Conservation (phyloP, 2,888 invertebrate species). For the Sphaeridia pumilis region DNA sequence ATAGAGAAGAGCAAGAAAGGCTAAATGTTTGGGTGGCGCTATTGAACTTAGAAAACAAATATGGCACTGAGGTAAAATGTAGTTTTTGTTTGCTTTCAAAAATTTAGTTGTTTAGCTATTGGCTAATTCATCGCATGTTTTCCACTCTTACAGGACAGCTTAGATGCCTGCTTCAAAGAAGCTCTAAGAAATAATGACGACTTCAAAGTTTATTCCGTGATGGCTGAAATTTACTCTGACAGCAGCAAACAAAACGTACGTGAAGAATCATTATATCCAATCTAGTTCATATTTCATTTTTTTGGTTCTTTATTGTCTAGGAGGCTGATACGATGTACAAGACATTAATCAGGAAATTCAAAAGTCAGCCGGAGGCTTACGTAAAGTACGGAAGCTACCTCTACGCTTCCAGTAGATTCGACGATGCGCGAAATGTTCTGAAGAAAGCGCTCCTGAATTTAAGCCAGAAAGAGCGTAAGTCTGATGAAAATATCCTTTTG, state of each 20-base stretch:
- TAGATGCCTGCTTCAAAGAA: conserved; percentile 61
- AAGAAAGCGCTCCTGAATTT: conserved; percentile 62
- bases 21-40: conserved; percentile 83
- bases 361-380: conserved; percentile 58
- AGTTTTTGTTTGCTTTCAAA: too few species aligned
- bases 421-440: conserved; percentile 71
- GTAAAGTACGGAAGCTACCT: conserved; percentile 58
- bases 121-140: too few species aligned
- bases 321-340: conserved; percentile 62
- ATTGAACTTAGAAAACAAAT: conserved; percentile 77
- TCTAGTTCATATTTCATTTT: too few species aligned
- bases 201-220: conserved; percentile 58
- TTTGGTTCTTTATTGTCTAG: too few species aligned
- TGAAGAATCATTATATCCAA: too few species aligned
- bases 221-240: conserved; percentile 53
- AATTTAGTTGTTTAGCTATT: too few species aligned
- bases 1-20: conserved; percentile 68
- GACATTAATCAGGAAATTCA: conserved; percentile 62
- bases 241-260: conserved; percentile 56
- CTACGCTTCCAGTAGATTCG: conserved; percentile 55
- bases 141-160: conserved; percentile 55
- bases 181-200: conserved; percentile 73
- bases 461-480: conserved; percentile 69
- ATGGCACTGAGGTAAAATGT: conserved; percentile 62
- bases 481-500: background rate